Evolutionary conservation across 2,113 vertebrate species (phyloP).

Genomic region (Lycaon pictus): DNA sequence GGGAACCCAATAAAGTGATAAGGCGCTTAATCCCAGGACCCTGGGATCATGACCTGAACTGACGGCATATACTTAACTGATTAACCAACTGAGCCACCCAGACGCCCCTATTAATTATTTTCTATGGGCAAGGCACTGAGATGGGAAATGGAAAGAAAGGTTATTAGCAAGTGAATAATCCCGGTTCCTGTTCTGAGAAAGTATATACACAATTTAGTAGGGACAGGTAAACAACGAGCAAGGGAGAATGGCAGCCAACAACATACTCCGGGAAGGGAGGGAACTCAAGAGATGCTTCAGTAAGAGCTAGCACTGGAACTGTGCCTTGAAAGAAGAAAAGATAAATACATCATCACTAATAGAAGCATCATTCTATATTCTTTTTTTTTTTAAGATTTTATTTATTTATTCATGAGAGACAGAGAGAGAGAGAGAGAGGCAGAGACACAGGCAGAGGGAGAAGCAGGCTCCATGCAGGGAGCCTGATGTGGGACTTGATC

Average conservation of each 20-base stretch:
- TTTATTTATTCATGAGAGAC: no score
- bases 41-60: no score
- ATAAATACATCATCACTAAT: slow-evolving; percentile 17
- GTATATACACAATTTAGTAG: not conserved
- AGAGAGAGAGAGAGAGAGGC: no score
- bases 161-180: slow-evolving; percentile 1
- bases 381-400: not conserved
- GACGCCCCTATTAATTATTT: slow-evolving; percentile 2
- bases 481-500: no score
- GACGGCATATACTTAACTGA: no score
- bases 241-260: not conserved
- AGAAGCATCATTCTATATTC: not conserved
- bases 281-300: not conserved
- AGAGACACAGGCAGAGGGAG: no score
- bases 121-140: not conserved
- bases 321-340: not conserved
- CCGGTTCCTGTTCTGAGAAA: not conserved
- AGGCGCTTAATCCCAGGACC: no score
- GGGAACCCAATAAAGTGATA: no score
- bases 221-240: not conserved
- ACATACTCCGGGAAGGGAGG: not conserved
- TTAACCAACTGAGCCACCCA: no score
- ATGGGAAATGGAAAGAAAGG: slow-evolving; percentile 26
- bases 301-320: not conserved
- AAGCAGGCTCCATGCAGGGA: no score